phyloP scores from a whole-genome alignment of 2,797 vertebrate species.

The Graptemys geographica region DNA sequence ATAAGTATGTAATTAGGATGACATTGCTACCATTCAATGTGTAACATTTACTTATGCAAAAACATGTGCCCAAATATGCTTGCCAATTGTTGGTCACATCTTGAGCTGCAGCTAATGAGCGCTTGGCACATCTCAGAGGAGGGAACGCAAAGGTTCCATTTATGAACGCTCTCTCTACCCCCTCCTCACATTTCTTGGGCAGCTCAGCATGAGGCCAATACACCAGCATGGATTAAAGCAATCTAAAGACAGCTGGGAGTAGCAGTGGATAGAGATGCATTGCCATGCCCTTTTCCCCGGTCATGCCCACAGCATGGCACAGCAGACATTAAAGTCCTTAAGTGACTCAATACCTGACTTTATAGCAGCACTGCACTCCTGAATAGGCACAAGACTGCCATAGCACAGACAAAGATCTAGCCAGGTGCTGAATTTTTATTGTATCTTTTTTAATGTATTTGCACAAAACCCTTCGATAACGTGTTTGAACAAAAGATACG shows the following conservation, averaged over 20 bases:
- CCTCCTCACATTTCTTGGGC: not conserved
- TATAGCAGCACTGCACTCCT: not conserved
- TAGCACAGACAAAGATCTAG: not conserved
- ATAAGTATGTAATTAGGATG: not conserved
- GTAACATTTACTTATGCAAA: not conserved
- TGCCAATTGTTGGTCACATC: not conserved
- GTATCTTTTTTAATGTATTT: not conserved
- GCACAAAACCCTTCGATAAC: not conserved
- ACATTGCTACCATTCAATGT: not conserved
- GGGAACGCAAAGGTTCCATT: fast-evolving
- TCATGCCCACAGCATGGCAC: not conserved
- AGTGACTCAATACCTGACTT: not conserved
- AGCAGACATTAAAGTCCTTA: not conserved
- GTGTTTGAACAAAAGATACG: not conserved
- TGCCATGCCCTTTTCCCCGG: not conserved
- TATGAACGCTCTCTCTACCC: fast-evolving
- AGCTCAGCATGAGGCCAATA: not conserved
- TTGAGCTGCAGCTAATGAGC: not conserved
- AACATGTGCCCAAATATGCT: fast-evolving
- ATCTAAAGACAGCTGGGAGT: not conserved
- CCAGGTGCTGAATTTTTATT: fast-evolving
- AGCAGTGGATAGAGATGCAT: not conserved
- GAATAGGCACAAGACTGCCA: not conserved
- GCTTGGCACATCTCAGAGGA: not conserved
- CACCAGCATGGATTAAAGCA: not conserved